phyloP scores from a whole-genome alignment of 1,140 invertebrate genomes.

The Eciton burchellii region DNA sequence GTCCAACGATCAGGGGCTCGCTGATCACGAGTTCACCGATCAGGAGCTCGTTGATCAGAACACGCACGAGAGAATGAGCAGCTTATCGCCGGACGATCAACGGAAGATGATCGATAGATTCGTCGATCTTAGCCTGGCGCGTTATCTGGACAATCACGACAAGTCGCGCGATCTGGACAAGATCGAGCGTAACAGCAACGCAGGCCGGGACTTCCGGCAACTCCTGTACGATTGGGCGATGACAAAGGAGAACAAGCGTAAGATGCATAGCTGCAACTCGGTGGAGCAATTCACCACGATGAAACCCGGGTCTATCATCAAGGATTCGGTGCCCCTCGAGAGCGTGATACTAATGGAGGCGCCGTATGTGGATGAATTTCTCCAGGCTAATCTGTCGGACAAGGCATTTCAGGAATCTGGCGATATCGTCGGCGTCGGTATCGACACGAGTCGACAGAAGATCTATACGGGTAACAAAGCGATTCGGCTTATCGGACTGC shows the following conservation, averaged over 20 bases:
- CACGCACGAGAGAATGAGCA: neutral
- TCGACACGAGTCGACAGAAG: constrained; percentile 79
- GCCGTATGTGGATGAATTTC: constrained; percentile 77
- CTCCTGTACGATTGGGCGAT: constrained; percentile 69
- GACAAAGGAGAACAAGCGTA: constrained; percentile 60
- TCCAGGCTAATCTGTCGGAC: constrained; percentile 82
- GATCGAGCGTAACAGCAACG: constrained; percentile 4
- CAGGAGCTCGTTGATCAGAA: neutral
- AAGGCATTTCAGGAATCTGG: constrained; percentile 81
- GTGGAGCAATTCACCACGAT: constrained; percentile 64
- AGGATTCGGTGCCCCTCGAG: constrained; percentile 77
- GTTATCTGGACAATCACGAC: constrained; percentile 67
- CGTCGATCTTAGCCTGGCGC: constrained; percentile 66
- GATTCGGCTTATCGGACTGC: constrained; percentile 68
- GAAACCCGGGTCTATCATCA: constrained; percentile 80
- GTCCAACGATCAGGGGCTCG: neutral
- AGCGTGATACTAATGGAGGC: constrained; percentile 79
- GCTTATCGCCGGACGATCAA: neutral
- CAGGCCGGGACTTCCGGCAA: constrained; percentile 58
- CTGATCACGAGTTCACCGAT: constrained; percentile 10
- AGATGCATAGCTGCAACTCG: constrained; percentile 46
- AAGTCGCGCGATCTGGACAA: constrained; percentile 6
- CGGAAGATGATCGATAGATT: constrained; percentile 65
- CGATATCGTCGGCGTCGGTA: constrained; percentile 77
- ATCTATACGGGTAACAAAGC: constrained; percentile 79